These are phyloP conservation scores for Spisula solida DNA, from an alignment of 2,888 invertebrate genomes.

Conservation along the genomic window DNA sequence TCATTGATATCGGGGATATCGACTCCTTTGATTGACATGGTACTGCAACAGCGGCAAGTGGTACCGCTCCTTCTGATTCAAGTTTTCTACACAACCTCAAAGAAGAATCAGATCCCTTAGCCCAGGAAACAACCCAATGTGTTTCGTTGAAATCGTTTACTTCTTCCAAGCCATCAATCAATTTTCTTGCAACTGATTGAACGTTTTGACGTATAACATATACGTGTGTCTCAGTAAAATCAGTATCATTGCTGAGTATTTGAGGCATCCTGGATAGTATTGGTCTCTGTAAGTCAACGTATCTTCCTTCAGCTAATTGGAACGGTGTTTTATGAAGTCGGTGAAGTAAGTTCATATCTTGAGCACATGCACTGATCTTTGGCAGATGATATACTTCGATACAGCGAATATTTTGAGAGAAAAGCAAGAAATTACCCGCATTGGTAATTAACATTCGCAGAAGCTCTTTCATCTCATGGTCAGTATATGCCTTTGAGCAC, in stretches of 20 bases:
- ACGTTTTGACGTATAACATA: background rate
- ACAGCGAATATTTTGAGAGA: slow-evolving; percentile 83
- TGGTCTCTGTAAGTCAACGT: background rate
- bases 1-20: background rate
- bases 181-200: background rate
- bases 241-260: background rate
- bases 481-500: slow-evolving; percentile 74
- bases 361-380: background rate
- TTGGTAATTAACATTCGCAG: slow-evolving; percentile 76
- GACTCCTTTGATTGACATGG: background rate
- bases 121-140: slow-evolving; percentile 69
- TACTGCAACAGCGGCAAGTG: slow-evolving; percentile 33
- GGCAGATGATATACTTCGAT: slow-evolving; percentile 79
- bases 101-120: slow-evolving; percentile 51
- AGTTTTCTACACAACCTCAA: slow-evolving; percentile 2
- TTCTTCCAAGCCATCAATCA: background rate
- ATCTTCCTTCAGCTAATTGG: background rate
- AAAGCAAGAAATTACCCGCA: slow-evolving; percentile 82
- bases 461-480: slow-evolving; percentile 76
- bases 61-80: slow-evolving; percentile 7
- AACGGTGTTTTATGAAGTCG: background rate
- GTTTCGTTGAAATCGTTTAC: background rate
- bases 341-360: background rate
- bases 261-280: slow-evolving; percentile 21
- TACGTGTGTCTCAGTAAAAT: background rate